A percentile compares a stretch with the other conserved stretches of the same genome.
phyloP scores from a whole-genome alignment of 2,797 vertebrate species.

The Hemitrygon akajei region DNA sequence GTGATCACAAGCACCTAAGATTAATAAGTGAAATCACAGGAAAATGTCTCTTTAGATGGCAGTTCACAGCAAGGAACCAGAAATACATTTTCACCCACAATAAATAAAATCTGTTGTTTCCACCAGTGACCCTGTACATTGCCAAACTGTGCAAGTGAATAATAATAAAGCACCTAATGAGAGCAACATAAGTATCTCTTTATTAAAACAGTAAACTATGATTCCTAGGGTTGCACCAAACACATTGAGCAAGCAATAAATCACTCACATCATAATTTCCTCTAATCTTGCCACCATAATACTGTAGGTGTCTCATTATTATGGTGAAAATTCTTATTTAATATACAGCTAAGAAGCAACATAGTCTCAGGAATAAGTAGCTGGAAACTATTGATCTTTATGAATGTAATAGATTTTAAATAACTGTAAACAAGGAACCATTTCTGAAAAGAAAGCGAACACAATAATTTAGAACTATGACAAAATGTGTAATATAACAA shows the following conservation, averaged over 20 bases:
- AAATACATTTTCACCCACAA: not conserved
- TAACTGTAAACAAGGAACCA: not conserved
- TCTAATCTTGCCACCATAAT: not conserved
- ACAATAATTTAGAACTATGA: not conserved
- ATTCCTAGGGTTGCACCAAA: not conserved
- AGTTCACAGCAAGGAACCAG: not conserved
- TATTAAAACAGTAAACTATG: not conserved
- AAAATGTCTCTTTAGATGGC: not conserved
- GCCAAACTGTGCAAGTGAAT: not conserved
- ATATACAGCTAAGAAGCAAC: not conserved
- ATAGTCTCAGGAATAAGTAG: not conserved
- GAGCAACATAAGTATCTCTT: not conserved
- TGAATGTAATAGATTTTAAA: not conserved
- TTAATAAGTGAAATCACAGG: not conserved
- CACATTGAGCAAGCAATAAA: not conserved
- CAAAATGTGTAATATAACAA: not conserved
- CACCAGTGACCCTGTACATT: not conserved
- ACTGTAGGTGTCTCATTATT: not conserved
- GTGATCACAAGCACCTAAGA: not conserved
- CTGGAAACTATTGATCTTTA: not conserved
- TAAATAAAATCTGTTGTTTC: not conserved
- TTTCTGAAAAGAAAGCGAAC: not conserved
- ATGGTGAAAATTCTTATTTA: not conserved
- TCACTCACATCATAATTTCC: not conserved
- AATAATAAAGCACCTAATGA: not conserved